These are phyloP conservation scores for Pedionomus torquatus DNA, from an alignment of 2,113 vertebrate species.

Conservation along the genomic window DNA sequence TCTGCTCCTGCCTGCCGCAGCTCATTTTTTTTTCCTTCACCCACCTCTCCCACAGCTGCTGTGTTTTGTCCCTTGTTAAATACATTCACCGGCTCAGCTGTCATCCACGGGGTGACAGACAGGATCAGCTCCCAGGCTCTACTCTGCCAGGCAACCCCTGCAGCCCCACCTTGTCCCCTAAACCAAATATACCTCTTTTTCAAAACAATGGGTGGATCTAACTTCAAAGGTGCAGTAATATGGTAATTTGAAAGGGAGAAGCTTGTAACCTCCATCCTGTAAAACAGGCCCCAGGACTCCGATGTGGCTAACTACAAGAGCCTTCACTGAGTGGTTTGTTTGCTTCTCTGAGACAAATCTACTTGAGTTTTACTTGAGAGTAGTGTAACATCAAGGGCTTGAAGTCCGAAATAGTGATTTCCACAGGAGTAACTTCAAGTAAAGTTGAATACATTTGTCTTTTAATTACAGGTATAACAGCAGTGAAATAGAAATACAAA, in stretches of 20 bases:
- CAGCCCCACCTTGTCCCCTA: neutral
- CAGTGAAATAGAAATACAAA: constrained; percentile 58
- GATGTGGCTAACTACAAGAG: neutral
- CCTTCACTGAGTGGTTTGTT: neutral
- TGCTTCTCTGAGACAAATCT: neutral
- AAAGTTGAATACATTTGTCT: constrained; percentile 7
- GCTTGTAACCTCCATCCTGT: neutral
- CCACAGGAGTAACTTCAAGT: constrained; percentile 24
- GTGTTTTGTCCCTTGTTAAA: neutral
- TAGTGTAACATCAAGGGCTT: neutral
- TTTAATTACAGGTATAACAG: constrained; percentile 62
- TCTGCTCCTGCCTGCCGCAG: neutral
- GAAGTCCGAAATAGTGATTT: neutral
- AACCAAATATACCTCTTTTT: neutral
- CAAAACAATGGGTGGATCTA: neutral
- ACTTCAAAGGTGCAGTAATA: neutral
- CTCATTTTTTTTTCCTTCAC: neutral
- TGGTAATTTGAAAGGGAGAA: neutral
- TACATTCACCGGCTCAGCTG: neutral
- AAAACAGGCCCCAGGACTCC: accelerated
- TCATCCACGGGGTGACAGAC: accelerated
- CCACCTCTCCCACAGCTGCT: neutral
- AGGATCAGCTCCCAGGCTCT: neutral
- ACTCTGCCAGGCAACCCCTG: accelerated
- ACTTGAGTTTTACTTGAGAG: neutral